These are phyloP conservation scores for Gopherus flavomarginatus DNA, from an alignment of 2,113 vertebrate species.

Conservation along the genomic window DNA sequence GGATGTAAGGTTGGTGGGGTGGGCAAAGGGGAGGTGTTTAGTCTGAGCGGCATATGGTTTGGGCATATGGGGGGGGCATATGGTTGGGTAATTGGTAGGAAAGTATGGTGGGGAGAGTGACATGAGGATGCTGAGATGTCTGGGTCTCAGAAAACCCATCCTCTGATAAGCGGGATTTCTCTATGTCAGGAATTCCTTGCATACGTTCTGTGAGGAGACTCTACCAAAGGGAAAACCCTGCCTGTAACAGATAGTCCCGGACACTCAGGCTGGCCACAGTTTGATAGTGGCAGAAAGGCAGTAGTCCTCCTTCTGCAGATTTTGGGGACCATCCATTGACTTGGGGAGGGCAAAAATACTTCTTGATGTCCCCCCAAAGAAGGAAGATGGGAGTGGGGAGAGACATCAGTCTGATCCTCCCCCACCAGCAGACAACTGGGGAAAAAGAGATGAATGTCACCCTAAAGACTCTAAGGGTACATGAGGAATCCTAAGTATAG, in stretches of 20 bases:
- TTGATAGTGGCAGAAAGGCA: not conserved
- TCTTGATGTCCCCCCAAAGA: not conserved
- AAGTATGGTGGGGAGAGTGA: not conserved
- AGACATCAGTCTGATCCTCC: not conserved
- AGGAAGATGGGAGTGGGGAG: not conserved
- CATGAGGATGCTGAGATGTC: rapidly evolving
- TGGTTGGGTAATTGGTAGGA: not conserved
- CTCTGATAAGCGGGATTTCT: not conserved
- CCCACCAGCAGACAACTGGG: not conserved
- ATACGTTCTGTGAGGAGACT: not conserved
- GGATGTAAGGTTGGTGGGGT: not conserved
- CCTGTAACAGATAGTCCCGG: not conserved
- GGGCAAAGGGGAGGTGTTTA: not conserved
- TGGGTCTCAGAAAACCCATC: not conserved
- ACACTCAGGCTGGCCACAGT: not conserved
- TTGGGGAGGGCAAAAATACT: not conserved
- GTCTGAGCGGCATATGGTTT: not conserved
- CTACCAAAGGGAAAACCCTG: not conserved
- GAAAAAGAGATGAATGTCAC: not conserved
- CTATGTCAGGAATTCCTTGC: not conserved
- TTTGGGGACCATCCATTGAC: not conserved
- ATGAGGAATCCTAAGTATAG: not conserved
- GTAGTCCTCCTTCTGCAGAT: not conserved
- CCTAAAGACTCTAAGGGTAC: not conserved
- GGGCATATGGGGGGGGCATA: not conserved